Percentiles rank a stretch among this genome's conserved stretches.
phyloP scores from a whole-genome alignment of 1,140 invertebrate genomes.

The Leptinotarsa defecta region DNA sequence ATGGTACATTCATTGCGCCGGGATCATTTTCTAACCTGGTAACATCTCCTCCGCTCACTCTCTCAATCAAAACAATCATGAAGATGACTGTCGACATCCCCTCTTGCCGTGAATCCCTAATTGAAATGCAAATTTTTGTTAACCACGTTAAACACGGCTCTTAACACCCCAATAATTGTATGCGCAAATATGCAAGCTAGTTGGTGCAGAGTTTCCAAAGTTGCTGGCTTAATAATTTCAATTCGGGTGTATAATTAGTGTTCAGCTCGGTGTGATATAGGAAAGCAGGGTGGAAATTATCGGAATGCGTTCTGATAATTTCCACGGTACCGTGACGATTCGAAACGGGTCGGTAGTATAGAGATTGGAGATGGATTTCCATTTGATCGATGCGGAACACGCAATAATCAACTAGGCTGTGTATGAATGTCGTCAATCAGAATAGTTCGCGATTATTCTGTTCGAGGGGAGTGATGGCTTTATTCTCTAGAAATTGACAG shows the following conservation, averaged over 20 bases:
- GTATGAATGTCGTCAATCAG: constrained; percentile 4
- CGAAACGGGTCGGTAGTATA: not conserved
- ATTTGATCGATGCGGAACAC: constrained; percentile 16
- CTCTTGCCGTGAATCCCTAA: constrained; percentile 11
- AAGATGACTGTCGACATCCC: constrained; percentile 7
- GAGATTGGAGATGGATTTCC: constrained; percentile 18
- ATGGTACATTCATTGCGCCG: too few relatives aligned
- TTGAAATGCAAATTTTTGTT: constrained; percentile 29
- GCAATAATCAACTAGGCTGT: not conserved
- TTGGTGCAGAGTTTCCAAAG: constrained; percentile 18
- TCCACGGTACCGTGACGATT: constrained; percentile 10
- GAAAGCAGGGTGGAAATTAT: constrained; percentile 15
- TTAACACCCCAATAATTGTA: constrained; percentile 29
- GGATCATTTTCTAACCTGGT: too few relatives aligned
- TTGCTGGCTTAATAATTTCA: constrained; percentile 26
- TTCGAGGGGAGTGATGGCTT: not conserved
- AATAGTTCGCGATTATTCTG: not conserved
- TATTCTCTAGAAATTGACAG: not conserved
- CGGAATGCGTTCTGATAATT: not conserved
- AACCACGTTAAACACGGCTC: constrained; percentile 28
- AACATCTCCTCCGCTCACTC: not conserved
- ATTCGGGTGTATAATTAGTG: constrained; percentile 26
- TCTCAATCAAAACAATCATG: constrained; percentile 10
- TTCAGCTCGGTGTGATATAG: constrained; percentile 26
- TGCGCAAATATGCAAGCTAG: constrained; percentile 27